These are phyloP conservation scores for Arrhopalites spinosus DNA, from an alignment of 2,888 invertebrate species.

Conservation along the genomic window DNA sequence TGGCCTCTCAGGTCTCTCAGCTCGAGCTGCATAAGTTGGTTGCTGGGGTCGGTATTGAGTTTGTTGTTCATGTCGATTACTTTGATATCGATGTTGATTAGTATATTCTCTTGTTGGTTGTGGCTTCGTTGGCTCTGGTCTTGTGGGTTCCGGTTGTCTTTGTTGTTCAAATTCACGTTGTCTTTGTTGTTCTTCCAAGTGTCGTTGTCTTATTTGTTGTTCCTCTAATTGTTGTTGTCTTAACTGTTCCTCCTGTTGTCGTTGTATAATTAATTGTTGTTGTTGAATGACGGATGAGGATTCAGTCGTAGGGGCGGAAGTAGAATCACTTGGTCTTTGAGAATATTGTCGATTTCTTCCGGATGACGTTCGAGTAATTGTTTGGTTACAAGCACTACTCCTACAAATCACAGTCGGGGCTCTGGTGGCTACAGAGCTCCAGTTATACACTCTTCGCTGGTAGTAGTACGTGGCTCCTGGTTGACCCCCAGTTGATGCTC, in stretches of 20 bases:
- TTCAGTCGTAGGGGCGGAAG: background rate
- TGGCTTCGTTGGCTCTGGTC: background rate
- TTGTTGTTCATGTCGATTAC: background rate
- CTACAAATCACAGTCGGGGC: background rate
- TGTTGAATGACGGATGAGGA: background rate
- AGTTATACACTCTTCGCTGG: slow-evolving; percentile 1
- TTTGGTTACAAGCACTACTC: background rate
- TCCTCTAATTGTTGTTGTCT: background rate
- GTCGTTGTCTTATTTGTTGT: background rate
- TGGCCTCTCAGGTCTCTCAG: background rate
- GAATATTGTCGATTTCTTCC: background rate
- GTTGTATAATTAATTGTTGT: background rate
- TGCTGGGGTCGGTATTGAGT: background rate
- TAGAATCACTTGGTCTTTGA: background rate
- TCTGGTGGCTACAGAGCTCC: background rate
- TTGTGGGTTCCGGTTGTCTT: background rate
- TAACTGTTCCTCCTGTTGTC: background rate
- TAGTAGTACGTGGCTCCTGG: slow-evolving; percentile 11
- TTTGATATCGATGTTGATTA: background rate
- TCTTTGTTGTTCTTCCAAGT: background rate
- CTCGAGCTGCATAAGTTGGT: background rate
- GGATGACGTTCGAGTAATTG: background rate
- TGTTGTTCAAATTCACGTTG: background rate
- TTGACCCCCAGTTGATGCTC: background rate
- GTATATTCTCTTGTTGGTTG: background rate